phyloP scores from a whole-genome alignment of 64 coral and sea anemone species.

The Exaiptasia diaphana region DNA sequence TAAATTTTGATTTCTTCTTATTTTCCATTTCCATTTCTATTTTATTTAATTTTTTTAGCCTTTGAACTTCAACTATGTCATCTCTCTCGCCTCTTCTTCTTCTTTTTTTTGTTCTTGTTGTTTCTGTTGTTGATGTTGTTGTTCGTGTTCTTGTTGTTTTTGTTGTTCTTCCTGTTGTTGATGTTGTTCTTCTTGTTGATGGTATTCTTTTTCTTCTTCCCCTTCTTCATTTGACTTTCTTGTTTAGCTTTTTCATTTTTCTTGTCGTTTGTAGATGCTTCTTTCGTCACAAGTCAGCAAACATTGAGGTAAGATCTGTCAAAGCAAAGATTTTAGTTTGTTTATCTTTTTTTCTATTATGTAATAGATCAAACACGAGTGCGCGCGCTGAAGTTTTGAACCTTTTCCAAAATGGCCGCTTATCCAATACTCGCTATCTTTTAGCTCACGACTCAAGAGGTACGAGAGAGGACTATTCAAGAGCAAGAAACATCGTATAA shows the following conservation, averaged over 20 bases:
- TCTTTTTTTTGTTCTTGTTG: neutral
- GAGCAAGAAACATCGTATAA: constrained; percentile 6
- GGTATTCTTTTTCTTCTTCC: neutral
- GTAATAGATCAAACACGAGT: neutral
- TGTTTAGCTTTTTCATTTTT: neutral
- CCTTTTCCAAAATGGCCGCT: neutral
- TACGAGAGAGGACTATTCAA: constrained; percentile 6
- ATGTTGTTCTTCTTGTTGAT: too few species aligned
- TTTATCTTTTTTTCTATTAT: neutral
- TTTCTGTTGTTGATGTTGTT: too few species aligned
- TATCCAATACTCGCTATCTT: neutral
- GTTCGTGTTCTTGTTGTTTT: too few species aligned
- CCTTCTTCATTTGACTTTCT: neutral
- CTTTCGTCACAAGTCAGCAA: constrained; percentile 14
- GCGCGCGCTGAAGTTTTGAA: neutral
- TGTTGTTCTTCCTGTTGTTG: too few species aligned
- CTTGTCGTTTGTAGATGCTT: neutral
- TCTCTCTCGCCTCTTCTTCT: neutral
- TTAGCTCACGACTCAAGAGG: constrained; percentile 14
- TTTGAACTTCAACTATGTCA: neutral
- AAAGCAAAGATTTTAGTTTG: too few species aligned
- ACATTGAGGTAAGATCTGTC: constrained; percentile 1
- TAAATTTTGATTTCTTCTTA: neutral
- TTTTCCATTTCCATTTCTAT: neutral
- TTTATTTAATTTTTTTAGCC: too few species aligned